Conservation (phyloP, 2,888 invertebrate genomes). For the Brenthis daphne region DNA sequence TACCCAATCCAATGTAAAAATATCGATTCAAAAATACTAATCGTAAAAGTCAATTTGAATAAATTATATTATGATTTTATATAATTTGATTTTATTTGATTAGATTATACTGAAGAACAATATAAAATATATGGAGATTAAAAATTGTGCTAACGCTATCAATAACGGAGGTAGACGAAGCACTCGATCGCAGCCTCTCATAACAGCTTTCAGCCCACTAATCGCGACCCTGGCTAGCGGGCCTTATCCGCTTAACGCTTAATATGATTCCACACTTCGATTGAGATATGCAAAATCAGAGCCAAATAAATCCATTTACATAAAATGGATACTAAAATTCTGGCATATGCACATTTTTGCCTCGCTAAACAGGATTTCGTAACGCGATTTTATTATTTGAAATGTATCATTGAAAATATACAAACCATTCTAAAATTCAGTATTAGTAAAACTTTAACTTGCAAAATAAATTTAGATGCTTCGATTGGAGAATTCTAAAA, state of each 20-base stretch:
- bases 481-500: no score
- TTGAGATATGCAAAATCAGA: conserved; percentile 50
- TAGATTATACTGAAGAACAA: conserved; percentile 24
- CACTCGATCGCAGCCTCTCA: conserved; percentile 48
- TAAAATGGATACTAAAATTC: conserved; percentile 19
- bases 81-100: no score
- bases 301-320: conserved; percentile 43
- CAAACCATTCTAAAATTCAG: not conserved
- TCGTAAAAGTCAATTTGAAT: no score
- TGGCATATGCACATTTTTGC: conserved; percentile 11
- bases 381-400: conserved; percentile 11
- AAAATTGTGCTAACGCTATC: conserved; percentile 50
- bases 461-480: not conserved
- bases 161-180: conserved; percentile 47
- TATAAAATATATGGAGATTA: conserved; percentile 45
- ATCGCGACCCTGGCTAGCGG: conserved; percentile 47
- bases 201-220: conserved; percentile 57
- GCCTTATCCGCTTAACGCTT: conserved; percentile 63
- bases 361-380: conserved; percentile 9
- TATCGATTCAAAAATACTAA: no score
- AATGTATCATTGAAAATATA: not conserved
- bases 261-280: conserved; percentile 55
- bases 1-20: no score
- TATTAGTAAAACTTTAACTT: not conserved
- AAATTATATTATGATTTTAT: no score